Evolutionary conservation across 2,797 vertebrate species (phyloP).

Genomic region (Potorous gilbertii): DNA sequence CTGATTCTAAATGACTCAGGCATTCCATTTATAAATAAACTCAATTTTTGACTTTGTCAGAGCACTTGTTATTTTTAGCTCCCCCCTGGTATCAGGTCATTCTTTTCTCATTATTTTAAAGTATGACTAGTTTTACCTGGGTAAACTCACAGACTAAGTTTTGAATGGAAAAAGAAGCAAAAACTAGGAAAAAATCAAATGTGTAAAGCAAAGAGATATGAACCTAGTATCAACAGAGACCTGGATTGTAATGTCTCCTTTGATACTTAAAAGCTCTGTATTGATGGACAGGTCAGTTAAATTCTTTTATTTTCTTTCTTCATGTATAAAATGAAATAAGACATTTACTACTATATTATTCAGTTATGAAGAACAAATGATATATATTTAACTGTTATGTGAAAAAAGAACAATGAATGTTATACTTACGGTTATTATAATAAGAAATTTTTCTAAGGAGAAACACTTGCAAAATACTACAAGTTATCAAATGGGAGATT

Average conservation of each 20-base stretch:
- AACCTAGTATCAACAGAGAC: background rate
- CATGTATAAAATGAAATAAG: background rate
- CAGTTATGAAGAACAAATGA: background rate
- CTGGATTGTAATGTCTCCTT: background rate
- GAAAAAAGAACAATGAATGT: background rate
- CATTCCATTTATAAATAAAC: background rate
- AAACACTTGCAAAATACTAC: background rate
- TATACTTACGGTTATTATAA: background rate
- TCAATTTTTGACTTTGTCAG: background rate
- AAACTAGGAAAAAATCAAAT: too few relatives aligned
- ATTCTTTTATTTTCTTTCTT: fast-evolving
- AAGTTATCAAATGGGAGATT: background rate
- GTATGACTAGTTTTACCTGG: too few relatives aligned
- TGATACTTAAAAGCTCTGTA: background rate
- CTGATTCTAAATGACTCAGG: background rate
- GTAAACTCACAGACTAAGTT: too few relatives aligned
- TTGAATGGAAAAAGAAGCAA: too few relatives aligned
- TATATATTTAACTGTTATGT: background rate
- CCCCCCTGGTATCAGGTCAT: too few relatives aligned
- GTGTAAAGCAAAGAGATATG: too few relatives aligned
- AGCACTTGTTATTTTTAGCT: background rate
- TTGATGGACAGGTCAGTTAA: too few relatives aligned
- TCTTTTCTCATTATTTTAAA: too few relatives aligned
- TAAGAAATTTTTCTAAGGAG: background rate
- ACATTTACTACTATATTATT: background rate